phyloP scores from a whole-genome alignment of 1,140 invertebrate genomes.

The Drosophila orosa region DNA sequence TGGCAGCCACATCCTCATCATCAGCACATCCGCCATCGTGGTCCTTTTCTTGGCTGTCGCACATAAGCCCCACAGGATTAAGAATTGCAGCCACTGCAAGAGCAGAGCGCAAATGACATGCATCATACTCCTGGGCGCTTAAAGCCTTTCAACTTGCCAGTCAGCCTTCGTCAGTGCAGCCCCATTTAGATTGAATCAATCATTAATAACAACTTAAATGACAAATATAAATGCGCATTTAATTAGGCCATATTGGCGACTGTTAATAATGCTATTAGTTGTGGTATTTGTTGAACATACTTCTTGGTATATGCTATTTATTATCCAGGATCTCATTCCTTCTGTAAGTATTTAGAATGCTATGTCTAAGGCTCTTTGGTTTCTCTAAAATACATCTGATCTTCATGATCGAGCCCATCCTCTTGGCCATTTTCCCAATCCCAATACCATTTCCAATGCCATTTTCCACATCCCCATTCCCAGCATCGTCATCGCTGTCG shows the following conservation, averaged over 20 bases:
- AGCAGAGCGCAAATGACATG: conserved; percentile 26
- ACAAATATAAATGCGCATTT: background rate
- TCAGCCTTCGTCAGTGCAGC: conserved; percentile 12
- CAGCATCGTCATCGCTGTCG: conserved; percentile 39
- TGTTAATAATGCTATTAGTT: background rate
- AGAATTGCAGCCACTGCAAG: conserved; percentile 48
- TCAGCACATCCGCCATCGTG: conserved; percentile 38
- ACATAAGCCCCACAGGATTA: conserved; percentile 64
- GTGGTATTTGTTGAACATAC: no score
- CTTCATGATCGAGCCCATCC: background rate
- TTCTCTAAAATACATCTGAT: no score
- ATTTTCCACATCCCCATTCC: conserved; percentile 11
- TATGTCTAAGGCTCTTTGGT: no score
- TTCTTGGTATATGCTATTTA: no score
- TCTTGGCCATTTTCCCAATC: conserved; percentile 16
- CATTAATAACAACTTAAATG: background rate
- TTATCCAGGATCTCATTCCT: no score
- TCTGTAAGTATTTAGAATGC: no score
- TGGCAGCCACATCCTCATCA: conserved; percentile 6
- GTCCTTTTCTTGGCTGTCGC: conserved; percentile 40
- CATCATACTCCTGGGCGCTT: conserved; percentile 45
- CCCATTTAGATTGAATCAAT: conserved; percentile 3
- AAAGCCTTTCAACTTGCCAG: conserved; percentile 32
- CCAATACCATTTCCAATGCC: conserved; percentile 6
- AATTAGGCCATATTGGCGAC: background rate